These are phyloP conservation scores for chimpanzee (Pan troglodytes) DNA, from an alignment of 2,113 vertebrate species.

Conservation along the genomic window NHGRI_mPanTro3-v2.1_pri NC_072416.2:60778001-60778500, in stretches of 20 bases:
- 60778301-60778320: not conserved
- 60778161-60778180: not conserved
- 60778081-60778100: constrained; percentile 91
- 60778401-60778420: not conserved
- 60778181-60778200: not conserved
- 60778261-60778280: not conserved
- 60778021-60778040: constrained; percentile 84
- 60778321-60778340: not conserved
- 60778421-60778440: not conserved
- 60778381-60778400: not conserved
- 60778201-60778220: not conserved
- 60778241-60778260: not conserved
- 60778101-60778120: constrained; percentile 85
- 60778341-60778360: not conserved
- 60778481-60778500: not conserved
- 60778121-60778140: not conserved
- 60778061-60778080: constrained; percentile 84
- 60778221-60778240: too few species aligned
- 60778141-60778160: not conserved
- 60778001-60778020: constrained; percentile 96
- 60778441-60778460: not conserved
- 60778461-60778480: not conserved
- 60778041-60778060: constrained; percentile 77
- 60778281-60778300: not conserved
- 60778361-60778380: not conserved